These are phyloP conservation scores for Kryptopterus vitreolus DNA, from an alignment of 2,797 vertebrate genomes.

Conservation along the genomic window DNA sequence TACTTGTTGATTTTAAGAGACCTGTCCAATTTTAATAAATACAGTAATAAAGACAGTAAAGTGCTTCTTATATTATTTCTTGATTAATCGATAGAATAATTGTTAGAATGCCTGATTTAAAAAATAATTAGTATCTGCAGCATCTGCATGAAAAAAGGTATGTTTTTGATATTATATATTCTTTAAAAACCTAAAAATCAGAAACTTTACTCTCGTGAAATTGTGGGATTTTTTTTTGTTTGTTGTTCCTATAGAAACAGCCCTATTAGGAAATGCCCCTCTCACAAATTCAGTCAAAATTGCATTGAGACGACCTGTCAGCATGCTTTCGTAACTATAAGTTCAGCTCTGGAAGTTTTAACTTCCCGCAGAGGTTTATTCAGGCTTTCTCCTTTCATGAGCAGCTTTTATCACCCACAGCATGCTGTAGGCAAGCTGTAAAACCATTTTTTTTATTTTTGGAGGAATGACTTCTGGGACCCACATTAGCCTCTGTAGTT, in stretches of 20 bases:
- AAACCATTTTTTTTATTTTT: background rate
- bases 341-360: background rate
- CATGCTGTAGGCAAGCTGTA: conserved; percentile 9
- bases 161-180: background rate
- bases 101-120: too few species aligned
- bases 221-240: background rate
- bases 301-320: background rate
- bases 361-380: conserved; percentile 17
- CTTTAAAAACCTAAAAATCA: background rate
- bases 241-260: background rate
- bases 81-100: too few species aligned
- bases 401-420: conserved; percentile 13
- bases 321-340: background rate
- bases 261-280: background rate
- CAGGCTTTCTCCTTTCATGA: conserved; percentile 10
- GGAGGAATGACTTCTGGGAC: conserved; percentile 18
- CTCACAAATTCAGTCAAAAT: background rate
- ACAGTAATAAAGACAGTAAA: too few species aligned
- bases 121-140: too few species aligned
- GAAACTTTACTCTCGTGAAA: background rate
- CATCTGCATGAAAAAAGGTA: too few species aligned
- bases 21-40: too few species aligned
- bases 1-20: too few species aligned
- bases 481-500: background rate
- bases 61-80: too few species aligned